Conservation (phyloP, 1,140 invertebrate species). For the Drosophila jambulina region DNA sequence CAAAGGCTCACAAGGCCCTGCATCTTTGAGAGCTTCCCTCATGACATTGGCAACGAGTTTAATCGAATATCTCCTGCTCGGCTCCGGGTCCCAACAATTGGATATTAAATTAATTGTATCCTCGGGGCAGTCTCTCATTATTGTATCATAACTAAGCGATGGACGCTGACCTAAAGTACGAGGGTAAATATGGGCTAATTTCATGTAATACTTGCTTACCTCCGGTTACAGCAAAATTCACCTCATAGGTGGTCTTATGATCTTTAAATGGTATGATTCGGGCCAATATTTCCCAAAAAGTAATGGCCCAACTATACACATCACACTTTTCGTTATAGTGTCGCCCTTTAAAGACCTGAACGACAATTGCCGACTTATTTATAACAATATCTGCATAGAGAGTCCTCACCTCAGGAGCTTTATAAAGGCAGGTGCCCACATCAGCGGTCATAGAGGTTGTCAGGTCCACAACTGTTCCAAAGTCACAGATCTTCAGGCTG, state of each 20-base stretch:
- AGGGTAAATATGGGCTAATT: neutral
- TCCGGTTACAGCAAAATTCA: slow-evolving; percentile 96
- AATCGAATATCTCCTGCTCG: slow-evolving; percentile 93
- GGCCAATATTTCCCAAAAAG: slow-evolving; percentile 97
- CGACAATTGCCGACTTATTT: too few species aligned
- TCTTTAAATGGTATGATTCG: slow-evolving; percentile 95
- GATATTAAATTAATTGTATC: slow-evolving; percentile 94
- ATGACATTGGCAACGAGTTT: slow-evolving; percentile 91
- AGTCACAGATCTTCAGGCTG: slow-evolving; percentile 98
- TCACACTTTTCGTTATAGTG: slow-evolving; percentile 98
- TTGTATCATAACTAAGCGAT: slow-evolving; percentile 89
- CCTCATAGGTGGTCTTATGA: slow-evolving; percentile 91
- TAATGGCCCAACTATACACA: slow-evolving; percentile 98
- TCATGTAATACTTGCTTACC: slow-evolving; percentile 68
- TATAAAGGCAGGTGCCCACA: slow-evolving; percentile 97
- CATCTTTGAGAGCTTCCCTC: slow-evolving; percentile 78
- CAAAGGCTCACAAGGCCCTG: neutral
- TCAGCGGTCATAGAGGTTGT: slow-evolving; percentile 98
- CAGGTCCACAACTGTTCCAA: slow-evolving; percentile 95
- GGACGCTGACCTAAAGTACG: slow-evolving; percentile 89
- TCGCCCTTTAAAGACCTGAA: slow-evolving; percentile 85
- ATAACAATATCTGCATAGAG: neutral
- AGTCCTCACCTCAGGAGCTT: slow-evolving; percentile 95
- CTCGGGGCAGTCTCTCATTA: slow-evolving; percentile 88
- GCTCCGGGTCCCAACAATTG: slow-evolving; percentile 94